A percentile compares a stretch with the other conserved stretches of the same genome.
Evolutionary conservation across 2,888 invertebrate genomes (phyloP).

Genomic region (Vannuccia rotundouncinata): DNA sequence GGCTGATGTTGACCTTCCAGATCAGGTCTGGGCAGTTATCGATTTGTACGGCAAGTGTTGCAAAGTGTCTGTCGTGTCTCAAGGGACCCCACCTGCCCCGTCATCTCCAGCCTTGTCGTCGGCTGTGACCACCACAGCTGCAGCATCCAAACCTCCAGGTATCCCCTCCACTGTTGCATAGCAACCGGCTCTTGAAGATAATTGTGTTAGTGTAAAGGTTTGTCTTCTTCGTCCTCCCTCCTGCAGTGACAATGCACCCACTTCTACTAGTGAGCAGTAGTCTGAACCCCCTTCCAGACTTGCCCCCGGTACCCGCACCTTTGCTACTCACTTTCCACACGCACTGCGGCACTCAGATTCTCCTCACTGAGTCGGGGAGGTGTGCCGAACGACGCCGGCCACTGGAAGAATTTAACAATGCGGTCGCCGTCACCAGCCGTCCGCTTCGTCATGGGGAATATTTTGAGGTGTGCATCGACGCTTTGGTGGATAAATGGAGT

Average conservation of each 20-base stretch:
- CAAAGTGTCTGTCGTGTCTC: conserved; percentile 48
- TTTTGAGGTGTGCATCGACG: conserved; percentile 62
- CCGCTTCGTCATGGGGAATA: conserved; percentile 70
- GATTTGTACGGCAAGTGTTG: conserved; percentile 84
- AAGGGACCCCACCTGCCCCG: neutral
- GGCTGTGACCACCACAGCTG: too few relatives aligned
- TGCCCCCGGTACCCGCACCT: too few relatives aligned
- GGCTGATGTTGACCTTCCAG: conserved; percentile 49
- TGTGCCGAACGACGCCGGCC: conserved; percentile 77
- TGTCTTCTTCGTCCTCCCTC: too few relatives aligned
- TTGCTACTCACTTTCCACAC: too few relatives aligned
- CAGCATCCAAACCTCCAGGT: too few relatives aligned
- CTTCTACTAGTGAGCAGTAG: too few relatives aligned
- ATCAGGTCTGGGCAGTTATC: conserved; percentile 81
- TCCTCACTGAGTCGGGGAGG: conserved; percentile 73
- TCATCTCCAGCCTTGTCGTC: too few relatives aligned
- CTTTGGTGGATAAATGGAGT: conserved; percentile 55
- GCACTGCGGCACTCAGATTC: conserved; percentile 77
- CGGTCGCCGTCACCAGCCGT: conserved; percentile 81
- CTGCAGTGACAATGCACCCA: too few relatives aligned
- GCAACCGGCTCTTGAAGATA: too few relatives aligned
- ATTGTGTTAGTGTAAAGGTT: too few relatives aligned
- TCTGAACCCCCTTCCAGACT: too few relatives aligned
- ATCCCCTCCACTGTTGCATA: too few relatives aligned
- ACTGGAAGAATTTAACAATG: conserved; percentile 84